These are phyloP conservation scores for Lophura nycthemera DNA, from an alignment of 2,113 vertebrate species.

Conservation along the genomic window DNA sequence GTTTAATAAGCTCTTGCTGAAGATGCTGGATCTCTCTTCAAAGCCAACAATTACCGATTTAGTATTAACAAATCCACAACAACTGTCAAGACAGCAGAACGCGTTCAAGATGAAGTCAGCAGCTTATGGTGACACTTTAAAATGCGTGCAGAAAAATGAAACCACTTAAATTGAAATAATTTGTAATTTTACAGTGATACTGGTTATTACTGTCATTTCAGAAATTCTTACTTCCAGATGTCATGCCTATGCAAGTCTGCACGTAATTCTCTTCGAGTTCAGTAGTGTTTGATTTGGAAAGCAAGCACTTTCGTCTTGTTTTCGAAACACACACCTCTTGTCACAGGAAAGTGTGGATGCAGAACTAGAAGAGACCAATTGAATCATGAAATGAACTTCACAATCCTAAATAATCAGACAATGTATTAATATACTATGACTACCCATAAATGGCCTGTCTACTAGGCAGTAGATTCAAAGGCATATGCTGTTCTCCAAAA, in stretches of 20 bases:
- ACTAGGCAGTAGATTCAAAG: not conserved
- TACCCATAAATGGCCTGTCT: not conserved
- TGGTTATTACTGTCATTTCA: constrained; percentile 62
- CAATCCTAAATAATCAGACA: not conserved
- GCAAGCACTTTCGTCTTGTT: not conserved
- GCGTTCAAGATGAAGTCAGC: constrained; percentile 57
- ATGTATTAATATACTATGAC: not conserved
- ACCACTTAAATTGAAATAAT: constrained; percentile 53
- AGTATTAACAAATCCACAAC: constrained; percentile 79
- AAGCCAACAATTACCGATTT: constrained; percentile 82
- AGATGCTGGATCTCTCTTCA: constrained; percentile 74
- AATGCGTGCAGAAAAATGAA: constrained; percentile 39
- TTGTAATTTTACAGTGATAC: constrained; percentile 56
- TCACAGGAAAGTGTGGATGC: not conserved
- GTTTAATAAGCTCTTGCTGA: constrained; percentile 83
- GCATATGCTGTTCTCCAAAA: not conserved
- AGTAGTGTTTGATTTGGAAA: not conserved
- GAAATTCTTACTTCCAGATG: constrained; percentile 31
- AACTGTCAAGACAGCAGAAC: constrained; percentile 68
- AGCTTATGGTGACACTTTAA: constrained; percentile 33
- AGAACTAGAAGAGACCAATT: not conserved
- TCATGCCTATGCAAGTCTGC: constrained; percentile 8
- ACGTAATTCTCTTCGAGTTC: not conserved
- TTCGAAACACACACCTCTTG: not conserved
- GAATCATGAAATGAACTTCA: not conserved